Percentiles rank a stretch among this genome's conserved stretches.
phyloP scores from a whole-genome alignment of 2,797 vertebrate genomes.

The Manis pentadactyla region DNA sequence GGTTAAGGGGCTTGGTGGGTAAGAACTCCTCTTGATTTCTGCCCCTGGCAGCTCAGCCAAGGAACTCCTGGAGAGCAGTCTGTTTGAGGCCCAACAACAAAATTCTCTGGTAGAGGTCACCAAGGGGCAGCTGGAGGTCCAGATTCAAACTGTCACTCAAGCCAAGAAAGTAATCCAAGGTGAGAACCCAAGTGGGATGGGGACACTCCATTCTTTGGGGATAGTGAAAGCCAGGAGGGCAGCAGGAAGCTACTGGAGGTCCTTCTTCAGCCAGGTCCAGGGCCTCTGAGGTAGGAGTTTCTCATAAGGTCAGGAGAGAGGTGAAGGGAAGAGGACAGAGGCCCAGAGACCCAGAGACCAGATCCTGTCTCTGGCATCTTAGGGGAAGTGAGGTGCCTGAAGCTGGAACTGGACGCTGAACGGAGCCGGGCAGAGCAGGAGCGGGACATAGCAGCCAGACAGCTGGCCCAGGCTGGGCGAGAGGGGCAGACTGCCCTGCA shows the following conservation, averaged over 20 bases:
- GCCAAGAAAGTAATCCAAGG: constrained; percentile 91
- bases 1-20: neutral
- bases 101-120: constrained; percentile 88
- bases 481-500: constrained; percentile 71
- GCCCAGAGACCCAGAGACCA: neutral
- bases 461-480: constrained; percentile 78
- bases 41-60: constrained; percentile 82
- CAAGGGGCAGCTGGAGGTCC: constrained; percentile 88
- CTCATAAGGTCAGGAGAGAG: neutral
- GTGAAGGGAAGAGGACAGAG: neutral
- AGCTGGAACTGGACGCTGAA: constrained; percentile 87
- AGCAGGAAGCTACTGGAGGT: neutral
- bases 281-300: neutral
- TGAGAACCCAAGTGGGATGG: constrained; percentile 76
- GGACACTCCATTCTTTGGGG: rapidly evolving
- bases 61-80: constrained; percentile 87
- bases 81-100: constrained; percentile 87
- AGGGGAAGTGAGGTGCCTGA: constrained; percentile 92
- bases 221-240: neutral
- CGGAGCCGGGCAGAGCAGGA: constrained; percentile 83
- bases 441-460: constrained; percentile 71
- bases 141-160: constrained; percentile 87
- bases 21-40: constrained; percentile 52
- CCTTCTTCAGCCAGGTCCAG: neutral
- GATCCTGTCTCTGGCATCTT: neutral